Evolutionary conservation across 2,797 vertebrate species (phyloP).

Genomic region (Premnoplex brunnescens): DNA sequence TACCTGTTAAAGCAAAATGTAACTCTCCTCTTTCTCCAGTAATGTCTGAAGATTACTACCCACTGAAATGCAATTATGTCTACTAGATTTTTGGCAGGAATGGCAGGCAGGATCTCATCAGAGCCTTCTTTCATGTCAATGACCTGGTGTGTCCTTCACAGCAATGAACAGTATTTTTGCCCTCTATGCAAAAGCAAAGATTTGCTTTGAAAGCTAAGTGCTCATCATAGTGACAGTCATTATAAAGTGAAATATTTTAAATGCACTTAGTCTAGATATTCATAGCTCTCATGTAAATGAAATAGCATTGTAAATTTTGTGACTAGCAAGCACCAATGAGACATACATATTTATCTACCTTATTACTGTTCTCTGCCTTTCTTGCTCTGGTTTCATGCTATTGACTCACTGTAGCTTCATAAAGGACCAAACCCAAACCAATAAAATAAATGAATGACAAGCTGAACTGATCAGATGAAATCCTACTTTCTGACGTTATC

Average conservation of each 20-base stretch:
- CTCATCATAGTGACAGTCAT: neutral
- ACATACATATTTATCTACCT: neutral
- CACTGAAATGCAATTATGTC: neutral
- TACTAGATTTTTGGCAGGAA: neutral
- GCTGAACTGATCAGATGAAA: neutral
- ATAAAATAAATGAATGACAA: neutral
- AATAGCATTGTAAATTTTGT: neutral
- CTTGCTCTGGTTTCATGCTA: neutral
- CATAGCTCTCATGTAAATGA: conserved; percentile 3
- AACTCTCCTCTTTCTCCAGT: neutral
- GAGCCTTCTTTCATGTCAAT: neutral
- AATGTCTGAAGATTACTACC: neutral
- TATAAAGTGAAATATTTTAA: conserved; percentile 27
- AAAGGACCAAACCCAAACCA: neutral
- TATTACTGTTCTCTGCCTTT: neutral
- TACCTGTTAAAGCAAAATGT: neutral
- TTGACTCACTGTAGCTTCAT: neutral
- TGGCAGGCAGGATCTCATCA: neutral
- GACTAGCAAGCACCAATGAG: neutral
- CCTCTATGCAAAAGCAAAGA: neutral
- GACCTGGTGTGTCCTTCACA: conserved; percentile 10
- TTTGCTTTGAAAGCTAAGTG: neutral
- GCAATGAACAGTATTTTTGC: neutral
- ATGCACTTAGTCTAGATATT: conserved; percentile 18
- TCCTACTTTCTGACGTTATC: neutral